These are phyloP conservation scores for Holothuria scabra DNA, from an alignment of 53 echinoderm and acorn worm genomes.

Conservation along the genomic window DNA sequence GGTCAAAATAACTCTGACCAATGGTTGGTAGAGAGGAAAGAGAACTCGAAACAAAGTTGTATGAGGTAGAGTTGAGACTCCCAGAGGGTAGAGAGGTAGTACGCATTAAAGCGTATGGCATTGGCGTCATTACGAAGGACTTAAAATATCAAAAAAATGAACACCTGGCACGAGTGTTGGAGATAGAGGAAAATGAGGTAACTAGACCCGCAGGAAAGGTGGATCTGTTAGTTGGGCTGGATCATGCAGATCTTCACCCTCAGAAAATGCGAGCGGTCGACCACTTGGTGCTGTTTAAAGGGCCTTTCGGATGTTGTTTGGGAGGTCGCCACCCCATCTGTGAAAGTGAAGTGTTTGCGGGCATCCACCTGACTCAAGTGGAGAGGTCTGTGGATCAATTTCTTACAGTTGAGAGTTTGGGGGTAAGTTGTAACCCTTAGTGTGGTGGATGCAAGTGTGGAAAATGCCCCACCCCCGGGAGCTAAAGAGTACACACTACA, in stretches of 20 bases:
- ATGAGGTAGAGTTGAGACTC: conserved; percentile 38
- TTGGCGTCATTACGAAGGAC: conserved; percentile 49
- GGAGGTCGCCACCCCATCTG: conserved; percentile 46
- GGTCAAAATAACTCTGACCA: conserved; percentile 38
- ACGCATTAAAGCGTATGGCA: conserved; percentile 50
- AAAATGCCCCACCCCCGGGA: conserved; percentile 45
- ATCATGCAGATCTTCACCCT: conserved; percentile 56
- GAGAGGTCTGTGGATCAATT: conserved; percentile 45
- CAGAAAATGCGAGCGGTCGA: conserved; percentile 26
- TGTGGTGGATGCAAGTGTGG: conserved; percentile 49
- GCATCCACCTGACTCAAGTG: conserved; percentile 35
- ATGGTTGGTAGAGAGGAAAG: conserved; percentile 50
- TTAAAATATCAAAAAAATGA: conserved; percentile 20
- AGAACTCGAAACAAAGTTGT: conserved; percentile 42
- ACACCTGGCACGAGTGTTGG: conserved; percentile 25
- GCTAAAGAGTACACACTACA: conserved; percentile 39
- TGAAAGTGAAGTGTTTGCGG: conserved; percentile 18
- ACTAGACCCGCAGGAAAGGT: conserved; percentile 46
- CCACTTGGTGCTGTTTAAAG: conserved; percentile 45
- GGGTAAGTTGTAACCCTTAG: conserved; percentile 53
- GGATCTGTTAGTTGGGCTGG: conserved; percentile 51
- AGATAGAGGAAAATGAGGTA: neutral
- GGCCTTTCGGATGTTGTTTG: conserved; percentile 51
- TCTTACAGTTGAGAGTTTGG: conserved; percentile 59
- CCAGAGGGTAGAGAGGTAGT: conserved; percentile 21